phyloP scores from a whole-genome alignment of 2,113 vertebrate species.

The Micromys minutus region DNA sequence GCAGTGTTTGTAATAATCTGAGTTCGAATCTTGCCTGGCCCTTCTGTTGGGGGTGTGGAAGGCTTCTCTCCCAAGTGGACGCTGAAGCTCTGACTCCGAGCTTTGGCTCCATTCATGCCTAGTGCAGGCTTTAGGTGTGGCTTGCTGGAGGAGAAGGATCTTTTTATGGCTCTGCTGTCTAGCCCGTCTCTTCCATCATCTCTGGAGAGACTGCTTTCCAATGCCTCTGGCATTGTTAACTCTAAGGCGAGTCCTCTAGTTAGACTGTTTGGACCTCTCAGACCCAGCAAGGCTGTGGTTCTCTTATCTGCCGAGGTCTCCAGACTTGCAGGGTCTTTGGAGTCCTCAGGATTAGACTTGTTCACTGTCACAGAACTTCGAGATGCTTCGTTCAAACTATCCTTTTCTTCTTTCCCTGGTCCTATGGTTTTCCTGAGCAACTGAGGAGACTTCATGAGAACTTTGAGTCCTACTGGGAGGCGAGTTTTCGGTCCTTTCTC shows the following conservation, averaged over 20 bases:
- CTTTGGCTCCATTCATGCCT: slow-evolving; percentile 96
- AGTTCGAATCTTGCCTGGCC: slow-evolving; percentile 89
- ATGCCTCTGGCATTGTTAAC: slow-evolving; percentile 65
- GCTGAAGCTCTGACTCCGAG: slow-evolving; percentile 96
- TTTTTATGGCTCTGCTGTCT: slow-evolving; percentile 87
- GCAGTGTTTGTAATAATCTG: slow-evolving; percentile 96
- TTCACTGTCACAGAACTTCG: slow-evolving; percentile 85
- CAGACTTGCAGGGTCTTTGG: slow-evolving; percentile 56
- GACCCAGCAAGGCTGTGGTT: slow-evolving; percentile 38
- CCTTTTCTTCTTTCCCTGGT: slow-evolving; percentile 94
- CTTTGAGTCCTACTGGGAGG: slow-evolving; percentile 91
- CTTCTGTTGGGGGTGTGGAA: slow-evolving; percentile 83
- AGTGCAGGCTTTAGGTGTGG: slow-evolving; percentile 92
- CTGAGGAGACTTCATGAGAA: slow-evolving; percentile 91
- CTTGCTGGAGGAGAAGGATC: slow-evolving; percentile 91
- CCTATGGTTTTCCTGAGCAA: slow-evolving; percentile 88
- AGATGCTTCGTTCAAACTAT: slow-evolving; percentile 92
- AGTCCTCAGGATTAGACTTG: slow-evolving; percentile 74
- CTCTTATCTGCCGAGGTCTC: slow-evolving; percentile 56
- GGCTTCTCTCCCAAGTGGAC: slow-evolving; percentile 89
- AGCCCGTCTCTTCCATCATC: slow-evolving; percentile 82
- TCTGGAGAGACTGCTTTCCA: slow-evolving; percentile 68
- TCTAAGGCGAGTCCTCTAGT: slow-evolving; percentile 73
- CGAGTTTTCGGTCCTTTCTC: slow-evolving; percentile 89
- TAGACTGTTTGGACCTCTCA: slow-evolving; percentile 77